Conservation (phyloP, 2,888 invertebrate species). For the Entomobrya proxima region DNA sequence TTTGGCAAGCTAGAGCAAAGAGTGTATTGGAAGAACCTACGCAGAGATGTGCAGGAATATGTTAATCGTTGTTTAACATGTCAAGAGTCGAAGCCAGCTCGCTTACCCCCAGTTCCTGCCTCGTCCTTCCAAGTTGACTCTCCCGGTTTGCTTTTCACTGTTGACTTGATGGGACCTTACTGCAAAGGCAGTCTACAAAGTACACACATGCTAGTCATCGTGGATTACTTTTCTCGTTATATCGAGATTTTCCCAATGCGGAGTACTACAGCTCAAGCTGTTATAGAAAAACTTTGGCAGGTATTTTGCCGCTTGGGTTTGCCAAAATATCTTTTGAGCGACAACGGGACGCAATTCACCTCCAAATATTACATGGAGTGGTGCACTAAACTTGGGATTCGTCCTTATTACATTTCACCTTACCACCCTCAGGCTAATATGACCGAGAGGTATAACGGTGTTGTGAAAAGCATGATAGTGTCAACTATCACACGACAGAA, state of each 20-base stretch:
- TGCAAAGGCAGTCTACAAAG: constrained; percentile 21
- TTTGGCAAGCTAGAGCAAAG: constrained; percentile 51
- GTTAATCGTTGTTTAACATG: constrained; percentile 58
- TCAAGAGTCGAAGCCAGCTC: constrained; percentile 52
- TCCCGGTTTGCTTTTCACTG: constrained; percentile 40
- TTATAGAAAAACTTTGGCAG: constrained; percentile 51
- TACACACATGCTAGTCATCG: constrained; percentile 52
- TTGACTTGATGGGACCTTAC: constrained; percentile 70
- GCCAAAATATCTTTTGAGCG: constrained; percentile 30
- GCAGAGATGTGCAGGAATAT: constrained; percentile 38
- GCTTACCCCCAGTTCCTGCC: constrained; percentile 15
- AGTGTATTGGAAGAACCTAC: constrained; percentile 59
- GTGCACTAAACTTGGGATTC: constrained; percentile 42
- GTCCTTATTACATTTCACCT: constrained; percentile 39
- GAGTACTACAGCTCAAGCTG: background rate
- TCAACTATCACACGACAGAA: constrained; percentile 22
- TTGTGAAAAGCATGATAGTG: constrained; percentile 52
- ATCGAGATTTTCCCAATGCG: constrained; percentile 56
- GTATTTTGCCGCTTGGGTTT: constrained; percentile 52
- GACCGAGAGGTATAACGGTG: constrained; percentile 60
- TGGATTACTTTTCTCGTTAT: constrained; percentile 56
- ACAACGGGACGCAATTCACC: constrained; percentile 61
- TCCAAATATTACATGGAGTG: constrained; percentile 28
- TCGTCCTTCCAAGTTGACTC: background rate
- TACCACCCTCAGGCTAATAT: constrained; percentile 63